Percentiles rank a stretch among this genome's conserved stretches.
These are phyloP conservation scores for Allolobophora icterica DNA, from an alignment of 2,888 invertebrate species.

Conservation along the genomic window DNA sequence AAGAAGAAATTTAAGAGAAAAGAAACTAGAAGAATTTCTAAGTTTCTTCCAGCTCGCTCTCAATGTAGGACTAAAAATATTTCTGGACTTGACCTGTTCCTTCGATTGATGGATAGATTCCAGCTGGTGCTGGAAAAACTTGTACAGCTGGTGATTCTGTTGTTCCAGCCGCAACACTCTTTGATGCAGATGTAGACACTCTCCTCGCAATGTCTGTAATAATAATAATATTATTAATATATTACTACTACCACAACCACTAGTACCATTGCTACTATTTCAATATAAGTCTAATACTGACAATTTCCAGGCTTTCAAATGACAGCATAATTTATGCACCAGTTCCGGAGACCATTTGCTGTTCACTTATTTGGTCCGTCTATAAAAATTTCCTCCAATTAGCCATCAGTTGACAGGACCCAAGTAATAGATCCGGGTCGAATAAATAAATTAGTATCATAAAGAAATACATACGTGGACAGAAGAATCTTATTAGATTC, in stretches of 20 bases:
- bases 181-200: constrained; percentile 14
- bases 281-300: too few relatives aligned
- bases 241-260: too few relatives aligned
- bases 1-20: not conserved
- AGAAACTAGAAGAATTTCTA: not conserved
- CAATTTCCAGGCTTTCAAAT: not conserved
- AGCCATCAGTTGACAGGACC: not conserved
- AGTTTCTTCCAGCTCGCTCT: not conserved
- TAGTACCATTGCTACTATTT: too few relatives aligned
- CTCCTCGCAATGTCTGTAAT: constrained; percentile 20
- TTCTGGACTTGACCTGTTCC: not conserved
- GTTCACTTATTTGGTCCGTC: not conserved
- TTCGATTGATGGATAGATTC: not conserved
- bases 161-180: not conserved
- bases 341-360: not conserved
- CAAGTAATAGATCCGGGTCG: not conserved
- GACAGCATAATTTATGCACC: not conserved
- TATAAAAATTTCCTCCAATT: not conserved
- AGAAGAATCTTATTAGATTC: not conserved
- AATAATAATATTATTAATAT: not conserved
- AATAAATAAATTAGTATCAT: not conserved
- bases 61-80: not conserved
- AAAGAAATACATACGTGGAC: not conserved
- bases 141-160: constrained; percentile 18
- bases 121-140: constrained; percentile 18